Evolutionary conservation across 2,888 invertebrate species (phyloP), one percentile per base, ranked within the genome.

Genomic region (Xanthostigma xanthostigma): DNA sequence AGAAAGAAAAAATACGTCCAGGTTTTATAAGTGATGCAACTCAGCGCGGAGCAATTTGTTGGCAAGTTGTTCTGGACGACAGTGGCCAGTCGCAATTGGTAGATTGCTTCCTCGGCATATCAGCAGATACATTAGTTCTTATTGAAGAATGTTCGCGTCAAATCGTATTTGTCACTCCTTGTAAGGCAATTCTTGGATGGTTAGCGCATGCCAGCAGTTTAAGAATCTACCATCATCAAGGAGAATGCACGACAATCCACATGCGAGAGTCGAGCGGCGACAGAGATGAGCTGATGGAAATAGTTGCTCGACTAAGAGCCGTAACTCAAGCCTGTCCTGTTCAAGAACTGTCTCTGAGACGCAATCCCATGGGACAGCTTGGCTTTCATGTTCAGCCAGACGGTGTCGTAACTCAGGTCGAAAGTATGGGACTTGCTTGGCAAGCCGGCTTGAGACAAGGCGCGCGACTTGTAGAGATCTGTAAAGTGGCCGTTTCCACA

Each of bases 391-490:
- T 93, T 37, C 91, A 92, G 61, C 87, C 88, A 12, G 93, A 93
- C 65, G 95, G 95, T 3, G 80, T 95, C 27, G 91, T 95, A 35
- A 93, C 93, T 3, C 86, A 92, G 59, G 92, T 94, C n/a, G 93
- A 93, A 63, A 74, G 72, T 57, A 69, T 75, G 63, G 80, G 78
- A 33, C 69, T 72, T 36, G 84, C 86, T 35, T 81, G 81, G 68
- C 78, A 81, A 50, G 87, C 90, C 2, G 95, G 94, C n/a, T 73
- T 96, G 43, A 71, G 88, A 43, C 89, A 90, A 63, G 92, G 92
- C 50, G 88, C 88, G 45, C 76, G 94, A 12, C 74, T 96, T 53
- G 89, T 95, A 2, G 94, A 96, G 68, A 88, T 90, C 57, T 89
- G 89, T 61, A 86, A 88, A 64, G 84, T 91, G 17, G 89, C 91